Base-by-base conservation (phyloP, 2,888 invertebrate genomes). In the Tiliacea aurago region DNA sequence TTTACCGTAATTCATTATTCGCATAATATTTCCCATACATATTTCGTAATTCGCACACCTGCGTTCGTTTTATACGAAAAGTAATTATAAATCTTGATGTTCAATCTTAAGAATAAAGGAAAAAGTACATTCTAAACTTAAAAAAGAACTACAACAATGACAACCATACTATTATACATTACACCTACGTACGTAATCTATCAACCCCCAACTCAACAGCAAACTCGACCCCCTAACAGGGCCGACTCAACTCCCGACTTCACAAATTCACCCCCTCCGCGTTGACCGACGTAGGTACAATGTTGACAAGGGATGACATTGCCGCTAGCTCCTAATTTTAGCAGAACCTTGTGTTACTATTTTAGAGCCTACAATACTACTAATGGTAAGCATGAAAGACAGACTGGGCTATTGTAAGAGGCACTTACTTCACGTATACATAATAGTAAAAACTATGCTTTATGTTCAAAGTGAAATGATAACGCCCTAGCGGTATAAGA, bases 271-370 rank as follows among this genome's bases (percentile, higher is more conserved):
- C 47, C 76, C 55, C 58, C 41, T 33, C 59, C 43, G n/a, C 65
- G 47, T 33, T 67, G 45, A 76, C 81, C 68, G 62, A 67, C 18
- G 51, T 76, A 75, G 81, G 81, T 76, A 64, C 71, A 41, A 51
- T 62, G 81, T 62, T 81, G 81, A 81, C 67, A 76, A 76, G 62
- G 77, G 76, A 56, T 77, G 72, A 85, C 56, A 59, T 68, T 23
- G 64, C 68, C 64, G 28, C 56, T 61, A 56, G 37, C 66, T 66
- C 15, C 66, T 28, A 63, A 78, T 76, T 78, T 81, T 56, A 62
- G 67, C 37, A 10, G 23, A 47, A 63, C 47, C 51, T 55, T 62
- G 37, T 45, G 37, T 20, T 75, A 45, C 47, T 55, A 11, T 64
- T 77, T 80, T 53, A 59, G 47, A 33, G 7, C 43, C 37, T 62